Evolutionary conservation across 2,888 invertebrate genomes (phyloP).

Genomic region (Tenodera sinensis): DNA sequence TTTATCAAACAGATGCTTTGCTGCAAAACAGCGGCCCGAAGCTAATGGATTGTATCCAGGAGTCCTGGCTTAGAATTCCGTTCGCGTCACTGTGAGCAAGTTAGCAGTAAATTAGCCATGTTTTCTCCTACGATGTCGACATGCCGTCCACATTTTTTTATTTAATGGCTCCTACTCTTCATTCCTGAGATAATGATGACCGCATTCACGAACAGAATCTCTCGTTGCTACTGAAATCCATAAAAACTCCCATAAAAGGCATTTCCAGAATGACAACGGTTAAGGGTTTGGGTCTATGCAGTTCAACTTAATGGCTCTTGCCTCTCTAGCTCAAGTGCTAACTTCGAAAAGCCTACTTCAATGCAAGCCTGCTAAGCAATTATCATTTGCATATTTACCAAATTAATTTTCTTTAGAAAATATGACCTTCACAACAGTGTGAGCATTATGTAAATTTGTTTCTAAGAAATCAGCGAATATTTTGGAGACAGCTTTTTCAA

Average conservation of each 20-base stretch:
- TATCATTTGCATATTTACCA: too few relatives aligned
- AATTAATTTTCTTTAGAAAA: too few relatives aligned
- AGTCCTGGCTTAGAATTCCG: not conserved
- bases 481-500: too few relatives aligned
- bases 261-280: not conserved
- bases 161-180: not conserved
- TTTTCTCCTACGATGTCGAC: not conserved
- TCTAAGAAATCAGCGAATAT: too few relatives aligned
- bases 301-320: not conserved
- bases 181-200: not conserved
- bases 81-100: not conserved
- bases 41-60: too few relatives aligned
- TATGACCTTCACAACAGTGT: too few relatives aligned
- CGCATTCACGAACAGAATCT: not conserved
- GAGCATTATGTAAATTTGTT: too few relatives aligned
- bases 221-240: not conserved
- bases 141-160: not conserved
- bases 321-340: not conserved
- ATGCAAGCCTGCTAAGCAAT: too few relatives aligned
- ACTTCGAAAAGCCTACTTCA: not conserved
- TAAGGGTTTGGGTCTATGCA: not conserved
- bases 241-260: not conserved
- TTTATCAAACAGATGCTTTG: too few relatives aligned
- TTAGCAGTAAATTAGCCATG: not conserved
- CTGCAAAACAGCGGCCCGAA: too few relatives aligned